Conservation (phyloP, 2,888 invertebrate genomes). For the Noctua fimbriata region DNA sequence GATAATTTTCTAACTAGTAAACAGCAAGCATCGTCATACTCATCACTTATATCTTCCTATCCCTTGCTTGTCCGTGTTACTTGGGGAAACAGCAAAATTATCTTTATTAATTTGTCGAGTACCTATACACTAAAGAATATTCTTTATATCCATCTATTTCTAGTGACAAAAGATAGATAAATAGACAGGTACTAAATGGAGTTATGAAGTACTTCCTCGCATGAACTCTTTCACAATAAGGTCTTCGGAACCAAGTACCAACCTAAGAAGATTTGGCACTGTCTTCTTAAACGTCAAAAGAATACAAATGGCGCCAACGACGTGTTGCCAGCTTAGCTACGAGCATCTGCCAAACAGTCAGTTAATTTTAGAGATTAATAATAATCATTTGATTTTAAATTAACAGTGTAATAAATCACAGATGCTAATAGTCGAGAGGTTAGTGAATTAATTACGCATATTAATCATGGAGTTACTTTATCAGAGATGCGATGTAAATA, state of each 20-base stretch:
- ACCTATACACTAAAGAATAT: background rate
- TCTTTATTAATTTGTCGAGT: background rate
- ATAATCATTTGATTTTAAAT: conserved; percentile 48
- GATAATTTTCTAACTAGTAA: background rate
- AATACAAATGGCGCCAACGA: conserved; percentile 51
- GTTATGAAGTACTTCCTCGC: background rate
- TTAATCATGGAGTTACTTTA: conserved; percentile 35
- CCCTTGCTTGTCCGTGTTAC: background rate
- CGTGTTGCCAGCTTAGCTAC: conserved; percentile 39
- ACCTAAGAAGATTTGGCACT: conserved; percentile 36
- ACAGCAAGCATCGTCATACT: background rate
- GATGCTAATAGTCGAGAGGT: conserved; percentile 21
- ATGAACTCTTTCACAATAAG: background rate
- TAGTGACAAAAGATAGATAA: background rate
- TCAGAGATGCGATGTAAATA: conserved; percentile 3
- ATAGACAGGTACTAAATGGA: background rate
- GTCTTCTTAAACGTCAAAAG: conserved; percentile 7
- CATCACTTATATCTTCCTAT: background rate
- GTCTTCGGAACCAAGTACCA: background rate
- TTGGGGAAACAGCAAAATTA: background rate
- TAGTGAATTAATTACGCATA: conserved; percentile 52
- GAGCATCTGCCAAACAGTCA: conserved; percentile 43
- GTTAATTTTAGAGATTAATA: conserved; percentile 45
- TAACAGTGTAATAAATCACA: conserved; percentile 45
- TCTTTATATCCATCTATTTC: background rate